A percentile compares a stretch with the other conserved stretches of the same genome.
Evolutionary conservation across 92 coral and sea anemone species (phyloP).

Genomic region (Epizoanthus stellaris): DNA sequence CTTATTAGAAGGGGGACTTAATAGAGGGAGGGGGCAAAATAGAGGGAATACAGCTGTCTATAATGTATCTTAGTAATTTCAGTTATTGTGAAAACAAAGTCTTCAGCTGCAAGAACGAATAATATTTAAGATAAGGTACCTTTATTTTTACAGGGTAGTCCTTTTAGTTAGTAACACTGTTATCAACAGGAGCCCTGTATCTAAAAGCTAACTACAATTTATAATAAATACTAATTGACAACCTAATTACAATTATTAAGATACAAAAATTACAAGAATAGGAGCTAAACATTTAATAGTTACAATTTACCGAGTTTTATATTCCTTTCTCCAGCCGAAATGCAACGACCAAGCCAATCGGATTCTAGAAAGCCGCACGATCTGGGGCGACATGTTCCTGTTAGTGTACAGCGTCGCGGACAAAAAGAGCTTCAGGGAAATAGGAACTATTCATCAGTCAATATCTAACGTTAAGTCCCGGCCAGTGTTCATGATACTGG

Average conservation of each 20-base stretch:
- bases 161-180: too few species aligned
- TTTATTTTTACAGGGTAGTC: too few species aligned
- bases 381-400: slow-evolving; percentile 86
- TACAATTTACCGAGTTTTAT: neutral
- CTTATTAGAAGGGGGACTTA: too few species aligned
- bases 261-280: too few species aligned
- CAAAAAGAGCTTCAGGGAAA: slow-evolving; percentile 67
- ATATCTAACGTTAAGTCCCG: slow-evolving; percentile 64
- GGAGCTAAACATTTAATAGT: neutral
- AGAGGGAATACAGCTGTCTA: too few species aligned
- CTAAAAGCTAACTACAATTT: too few species aligned
- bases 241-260: too few species aligned
- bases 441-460: slow-evolving; percentile 51
- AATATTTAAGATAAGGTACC: too few species aligned
- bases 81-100: neutral
- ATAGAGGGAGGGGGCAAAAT: too few species aligned
- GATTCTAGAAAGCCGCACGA: slow-evolving; percentile 55
- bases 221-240: too few species aligned
- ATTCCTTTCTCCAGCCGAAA: slow-evolving; percentile 28
- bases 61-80: neutral
- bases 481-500: slow-evolving; percentile 70
- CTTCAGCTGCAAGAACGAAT: neutral
- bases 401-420: slow-evolving; percentile 81
- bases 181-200: too few species aligned
- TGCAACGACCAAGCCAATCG: slow-evolving; percentile 45